phyloP scores from a whole-genome alignment of 2,888 invertebrate species.

The Thymelicus acteon region DNA sequence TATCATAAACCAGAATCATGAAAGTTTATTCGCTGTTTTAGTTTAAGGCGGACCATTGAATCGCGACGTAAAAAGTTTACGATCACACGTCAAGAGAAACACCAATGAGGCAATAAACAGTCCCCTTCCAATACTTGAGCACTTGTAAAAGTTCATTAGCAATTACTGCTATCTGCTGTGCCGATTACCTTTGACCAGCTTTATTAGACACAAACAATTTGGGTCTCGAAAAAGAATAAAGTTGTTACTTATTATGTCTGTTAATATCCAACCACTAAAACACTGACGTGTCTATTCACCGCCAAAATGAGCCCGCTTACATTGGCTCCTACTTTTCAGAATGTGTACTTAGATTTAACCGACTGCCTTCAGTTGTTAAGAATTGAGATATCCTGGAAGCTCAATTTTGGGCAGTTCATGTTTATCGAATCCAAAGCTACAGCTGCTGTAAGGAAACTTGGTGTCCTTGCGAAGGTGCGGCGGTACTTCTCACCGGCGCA shows the following conservation, averaged over 20 bases:
- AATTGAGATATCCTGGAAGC: too few relatives aligned
- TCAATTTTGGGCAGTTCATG: too few relatives aligned
- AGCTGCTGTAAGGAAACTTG: too few relatives aligned
- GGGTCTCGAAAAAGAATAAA: neutral
- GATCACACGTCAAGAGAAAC: constrained; percentile 82
- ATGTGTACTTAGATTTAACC: too few relatives aligned
- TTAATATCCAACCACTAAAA: neutral
- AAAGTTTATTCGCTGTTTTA: constrained; percentile 82
- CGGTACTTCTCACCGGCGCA: too few relatives aligned
- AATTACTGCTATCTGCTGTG: constrained; percentile 65
- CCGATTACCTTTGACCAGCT: constrained; percentile 23
- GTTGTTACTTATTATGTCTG: neutral
- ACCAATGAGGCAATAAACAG: constrained; percentile 82
- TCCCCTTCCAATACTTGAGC: constrained; percentile 71
- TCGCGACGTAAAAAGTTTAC: constrained; percentile 81
- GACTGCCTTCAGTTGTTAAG: too few relatives aligned
- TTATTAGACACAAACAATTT: constrained; percentile 31
- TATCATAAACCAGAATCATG: constrained; percentile 78
- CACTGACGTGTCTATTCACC: too few relatives aligned
- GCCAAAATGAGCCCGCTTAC: too few relatives aligned
- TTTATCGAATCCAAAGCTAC: too few relatives aligned
- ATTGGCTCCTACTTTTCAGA: too few relatives aligned
- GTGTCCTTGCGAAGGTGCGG: too few relatives aligned
- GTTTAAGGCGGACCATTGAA: constrained; percentile 81
- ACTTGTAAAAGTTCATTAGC: constrained; percentile 80